Conservation (phyloP, 1,140 invertebrate genomes). For the Drosophila rhopaloa region DNA sequence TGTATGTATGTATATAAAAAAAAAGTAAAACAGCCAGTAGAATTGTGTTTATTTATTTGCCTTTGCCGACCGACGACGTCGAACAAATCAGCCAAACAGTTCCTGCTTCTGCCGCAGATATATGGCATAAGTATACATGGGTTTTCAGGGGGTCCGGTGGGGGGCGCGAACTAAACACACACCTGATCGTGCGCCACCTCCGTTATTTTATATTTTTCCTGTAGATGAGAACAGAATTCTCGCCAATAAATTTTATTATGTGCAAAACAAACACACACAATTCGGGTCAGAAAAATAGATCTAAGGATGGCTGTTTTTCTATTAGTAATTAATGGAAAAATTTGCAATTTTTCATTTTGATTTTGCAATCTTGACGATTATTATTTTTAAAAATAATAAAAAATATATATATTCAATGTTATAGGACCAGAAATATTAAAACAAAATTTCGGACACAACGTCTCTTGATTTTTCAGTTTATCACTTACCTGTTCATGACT, state of each 20-base stretch:
- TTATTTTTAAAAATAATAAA: too few relatives aligned
- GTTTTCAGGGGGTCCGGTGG: conserved; percentile 11
- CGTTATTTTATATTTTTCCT: conserved; percentile 21
- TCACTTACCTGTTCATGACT: conserved; percentile 16
- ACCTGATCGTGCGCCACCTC: conserved; percentile 48
- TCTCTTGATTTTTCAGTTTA: background rate
- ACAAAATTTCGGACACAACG: too few relatives aligned
- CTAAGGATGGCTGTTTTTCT: background rate
- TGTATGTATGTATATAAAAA: conserved; percentile 18
- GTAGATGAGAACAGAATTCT: conserved; percentile 27
- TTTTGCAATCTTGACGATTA: too few relatives aligned
- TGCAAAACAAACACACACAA: conserved; percentile 17
- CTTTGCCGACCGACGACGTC: conserved; percentile 32
- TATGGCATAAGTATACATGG: background rate
- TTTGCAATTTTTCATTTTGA: too few relatives aligned
- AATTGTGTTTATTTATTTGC: conserved; percentile 64
- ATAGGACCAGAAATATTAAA: too few relatives aligned
- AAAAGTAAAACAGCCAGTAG: conserved; percentile 50
- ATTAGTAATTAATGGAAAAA: too few relatives aligned
- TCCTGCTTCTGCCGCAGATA: conserved; percentile 68
- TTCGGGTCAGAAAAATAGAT: background rate
- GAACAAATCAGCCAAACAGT: conserved; percentile 75
- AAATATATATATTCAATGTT: too few relatives aligned
- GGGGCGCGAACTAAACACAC: conserved; percentile 35
- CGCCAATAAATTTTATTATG: conserved; percentile 21